Percentiles rank a stretch among this genome's conserved stretches.
Conservation (phyloP, 2,113 vertebrate species). For the Danio rerio region GRCz12tu NC_133177.1:51645501-51646000, state of each 20-base stretch:
- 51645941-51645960: neutral
- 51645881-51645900: no score
- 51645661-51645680: no score
- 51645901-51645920: no score
- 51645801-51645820: neutral
- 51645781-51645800: fast-evolving
- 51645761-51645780: neutral
- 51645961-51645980: neutral
- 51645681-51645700: no score
- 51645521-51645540: slow-evolving; percentile 1
- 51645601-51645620: neutral
- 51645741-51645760: neutral
- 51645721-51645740: neutral
- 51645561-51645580: neutral
- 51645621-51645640: neutral
- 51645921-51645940: no score
- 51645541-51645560: slow-evolving; percentile 3
- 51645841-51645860: neutral
- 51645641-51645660: neutral
- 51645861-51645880: neutral
- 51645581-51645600: neutral
- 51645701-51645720: no score
- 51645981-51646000: neutral
- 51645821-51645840: neutral
- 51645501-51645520: slow-evolving; percentile 15